Base-by-base conservation (phyloP, 1,140 invertebrate species). In the Euura saliciscinereae region DNA sequence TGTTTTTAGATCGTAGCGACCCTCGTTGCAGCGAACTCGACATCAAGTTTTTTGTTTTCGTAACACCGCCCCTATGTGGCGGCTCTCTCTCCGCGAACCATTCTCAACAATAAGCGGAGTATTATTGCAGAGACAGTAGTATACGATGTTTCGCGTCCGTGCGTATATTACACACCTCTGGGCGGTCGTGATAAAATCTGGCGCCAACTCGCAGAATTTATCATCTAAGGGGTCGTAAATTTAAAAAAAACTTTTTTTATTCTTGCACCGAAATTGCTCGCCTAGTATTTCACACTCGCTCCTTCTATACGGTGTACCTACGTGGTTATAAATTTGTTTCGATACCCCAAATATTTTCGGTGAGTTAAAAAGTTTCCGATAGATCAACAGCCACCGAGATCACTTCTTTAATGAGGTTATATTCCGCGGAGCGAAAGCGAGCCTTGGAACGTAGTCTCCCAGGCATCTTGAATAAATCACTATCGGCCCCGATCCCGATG, bases 131-230 rank as follows among this genome's bases (percentile, higher is more conserved):
- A 28, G 28, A 28, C 1, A 28, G 28, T 28, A 28, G 28, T 28
- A 28, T 28, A 28, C 28, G 28, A 28, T 28, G 28, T 28, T 28
- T 28, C 28, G 28, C 28, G 28, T 28, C 28, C 28, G 28, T 28
- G 28, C 28, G 28, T 28, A 28, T 28, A 28, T 28, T 1, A 28
- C 28, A 28, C 28, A 28, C 1, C 28, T 28, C 28, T 28, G 28
- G 28, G 13, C 51, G 51, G 51, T n/a, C 8, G 13, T 11, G 51
- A 59, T 8, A 59, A 59, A 59, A 59, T 59, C 51, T 59, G 51
- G 51, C 51, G 51, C 51, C 51, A 59, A 59, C 51, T 59, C 51
- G 8, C 51, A 59, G 13, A 59, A 59, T 59, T 59, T 59, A 59
- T 59, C 13, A 59, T 59, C 5, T 59, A 8, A n/a, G 51, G 51